phyloP scores from a whole-genome alignment of 2,797 vertebrate species.

The Pangasius mekongensis region DNA sequence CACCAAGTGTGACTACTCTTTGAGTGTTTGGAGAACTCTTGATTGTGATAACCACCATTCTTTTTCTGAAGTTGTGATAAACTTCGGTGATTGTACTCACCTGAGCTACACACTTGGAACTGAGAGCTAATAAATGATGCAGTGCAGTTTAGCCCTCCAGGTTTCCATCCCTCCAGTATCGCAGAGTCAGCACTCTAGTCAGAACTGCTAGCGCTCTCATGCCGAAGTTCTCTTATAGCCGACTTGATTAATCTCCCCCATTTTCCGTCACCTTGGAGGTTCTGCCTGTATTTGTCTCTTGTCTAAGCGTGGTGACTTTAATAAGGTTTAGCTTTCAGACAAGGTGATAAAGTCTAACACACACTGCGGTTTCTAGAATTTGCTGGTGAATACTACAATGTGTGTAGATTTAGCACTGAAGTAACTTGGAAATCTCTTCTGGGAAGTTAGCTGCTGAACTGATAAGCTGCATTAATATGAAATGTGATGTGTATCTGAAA shows the following conservation, averaged over 20 bases:
- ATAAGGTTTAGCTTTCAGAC: slow-evolving; percentile 25
- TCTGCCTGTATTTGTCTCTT: slow-evolving; percentile 28
- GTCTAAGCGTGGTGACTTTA: slow-evolving; percentile 31
- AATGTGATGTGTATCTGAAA: slow-evolving; percentile 17
- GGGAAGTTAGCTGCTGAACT: not conserved
- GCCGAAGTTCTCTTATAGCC: slow-evolving; percentile 4
- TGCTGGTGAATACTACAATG: not conserved
- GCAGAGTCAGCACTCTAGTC: slow-evolving; percentile 25
- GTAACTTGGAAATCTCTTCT: not conserved
- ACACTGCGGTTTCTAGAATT: not conserved
- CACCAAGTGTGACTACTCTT: not conserved
- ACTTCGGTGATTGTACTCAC: not conserved
- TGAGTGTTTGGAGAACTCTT: not conserved
- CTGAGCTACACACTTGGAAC: slow-evolving; percentile 14
- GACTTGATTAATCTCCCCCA: slow-evolving; percentile 43
- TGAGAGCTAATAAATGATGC: slow-evolving; percentile 19
- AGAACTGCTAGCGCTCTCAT: slow-evolving; percentile 16
- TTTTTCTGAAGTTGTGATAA: not conserved
- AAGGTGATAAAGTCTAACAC: not conserved
- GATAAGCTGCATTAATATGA: not conserved
- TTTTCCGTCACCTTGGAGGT: slow-evolving; percentile 35
- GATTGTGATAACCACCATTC: not conserved
- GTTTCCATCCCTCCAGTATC: slow-evolving; percentile 28
- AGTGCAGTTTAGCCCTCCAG: not conserved
- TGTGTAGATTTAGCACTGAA: not conserved